Evolutionary conservation across 2,888 invertebrate species (phyloP).

Genomic region (Drosophila melanosoma): DNA sequence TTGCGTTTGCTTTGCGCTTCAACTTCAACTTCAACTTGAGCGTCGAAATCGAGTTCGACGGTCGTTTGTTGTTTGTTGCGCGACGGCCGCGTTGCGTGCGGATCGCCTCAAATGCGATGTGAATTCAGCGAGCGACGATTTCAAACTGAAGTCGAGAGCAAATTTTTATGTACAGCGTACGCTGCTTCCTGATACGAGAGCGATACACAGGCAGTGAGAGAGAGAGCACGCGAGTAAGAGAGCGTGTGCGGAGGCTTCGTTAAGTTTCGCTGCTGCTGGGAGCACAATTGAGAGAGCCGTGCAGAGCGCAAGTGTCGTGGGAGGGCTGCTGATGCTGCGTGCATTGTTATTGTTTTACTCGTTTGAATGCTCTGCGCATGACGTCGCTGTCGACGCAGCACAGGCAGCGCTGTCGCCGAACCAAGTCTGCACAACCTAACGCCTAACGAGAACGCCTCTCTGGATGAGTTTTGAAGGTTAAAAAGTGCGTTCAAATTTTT

Average conservation of each 20-base stretch:
- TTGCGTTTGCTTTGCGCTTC: constrained; percentile 39
- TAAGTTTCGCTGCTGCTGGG: constrained; percentile 38
- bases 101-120: constrained; percentile 58
- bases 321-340: constrained; percentile 58
- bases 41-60: constrained; percentile 50
- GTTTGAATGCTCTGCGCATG: constrained; percentile 66
- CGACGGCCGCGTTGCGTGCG: constrained; percentile 62
- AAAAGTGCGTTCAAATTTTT: constrained; percentile 72
- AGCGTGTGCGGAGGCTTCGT: constrained; percentile 32
- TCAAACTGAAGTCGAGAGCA: constrained; percentile 68
- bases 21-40: constrained; percentile 40
- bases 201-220: not conserved
- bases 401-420: constrained; percentile 59
- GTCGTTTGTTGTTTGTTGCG: constrained; percentile 63
- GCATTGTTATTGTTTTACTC: constrained; percentile 56
- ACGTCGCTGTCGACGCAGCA: constrained; percentile 37
- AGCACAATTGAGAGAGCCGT: constrained; percentile 9
- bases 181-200: constrained; percentile 21
- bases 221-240: constrained; percentile 1
- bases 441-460: constrained; percentile 43
- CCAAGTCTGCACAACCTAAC: constrained; percentile 25
- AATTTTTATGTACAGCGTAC: constrained; percentile 32
- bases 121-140: constrained; percentile 80
- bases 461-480: constrained; percentile 77
- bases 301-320: constrained; percentile 70